Conservation (phyloP, 2,113 vertebrate species). For the Channa argus region DNA sequence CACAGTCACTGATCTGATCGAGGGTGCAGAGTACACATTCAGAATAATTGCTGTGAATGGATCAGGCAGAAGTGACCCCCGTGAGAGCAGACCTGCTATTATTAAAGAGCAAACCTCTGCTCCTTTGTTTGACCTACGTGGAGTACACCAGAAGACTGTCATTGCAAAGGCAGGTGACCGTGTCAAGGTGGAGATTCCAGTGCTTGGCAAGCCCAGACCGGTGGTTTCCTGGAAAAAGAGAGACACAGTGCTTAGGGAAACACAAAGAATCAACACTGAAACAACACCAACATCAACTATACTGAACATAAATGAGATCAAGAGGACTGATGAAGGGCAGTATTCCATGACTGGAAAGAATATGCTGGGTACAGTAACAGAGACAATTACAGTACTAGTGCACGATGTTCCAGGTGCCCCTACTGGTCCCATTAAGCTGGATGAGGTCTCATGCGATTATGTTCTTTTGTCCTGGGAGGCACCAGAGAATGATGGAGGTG, state of each 20-base stretch:
- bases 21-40: slow-evolving; percentile 96
- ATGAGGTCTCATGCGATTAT: slow-evolving; percentile 96
- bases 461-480: slow-evolving; percentile 94
- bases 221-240: slow-evolving; percentile 96
- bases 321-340: slow-evolving; percentile 89
- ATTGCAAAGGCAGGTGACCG: slow-evolving; percentile 95
- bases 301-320: slow-evolving; percentile 92
- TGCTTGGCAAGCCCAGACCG: slow-evolving; percentile 93
- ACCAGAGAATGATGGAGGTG: slow-evolving; percentile 95
- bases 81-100: slow-evolving; percentile 93
- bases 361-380: slow-evolving; percentile 91
- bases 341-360: slow-evolving; percentile 94
- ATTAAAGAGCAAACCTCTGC: slow-evolving; percentile 92
- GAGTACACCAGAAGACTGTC: slow-evolving; percentile 93
- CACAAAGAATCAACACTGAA: slow-evolving; percentile 94
- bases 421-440: slow-evolving; percentile 94
- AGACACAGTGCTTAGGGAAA: slow-evolving; percentile 89
- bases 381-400: slow-evolving; percentile 91
- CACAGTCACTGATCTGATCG: slow-evolving; percentile 89
- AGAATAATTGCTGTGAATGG: slow-evolving; percentile 97
- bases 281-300: slow-evolving; percentile 93
- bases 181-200: slow-evolving; percentile 96
- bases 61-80: slow-evolving; percentile 94
- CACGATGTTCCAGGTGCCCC: slow-evolving; percentile 97
- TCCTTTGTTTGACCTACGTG: slow-evolving; percentile 93